Conservation (phyloP, 2,797 vertebrate genomes). For the Tangara arthus region DNA sequence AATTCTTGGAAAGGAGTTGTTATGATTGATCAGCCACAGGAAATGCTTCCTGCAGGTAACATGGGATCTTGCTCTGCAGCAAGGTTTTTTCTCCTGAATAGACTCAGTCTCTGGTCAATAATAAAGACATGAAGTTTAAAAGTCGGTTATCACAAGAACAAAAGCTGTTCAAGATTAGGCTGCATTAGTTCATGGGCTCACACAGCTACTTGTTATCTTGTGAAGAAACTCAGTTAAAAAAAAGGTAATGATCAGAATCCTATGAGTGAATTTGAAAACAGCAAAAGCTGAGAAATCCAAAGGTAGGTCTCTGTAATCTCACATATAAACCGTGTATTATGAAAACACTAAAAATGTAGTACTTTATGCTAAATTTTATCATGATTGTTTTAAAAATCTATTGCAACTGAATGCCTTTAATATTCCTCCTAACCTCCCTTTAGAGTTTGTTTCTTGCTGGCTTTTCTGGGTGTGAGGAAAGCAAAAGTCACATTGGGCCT, state of each 20-base stretch:
- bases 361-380: neutral
- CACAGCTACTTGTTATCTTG: neutral
- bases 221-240: neutral
- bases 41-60: neutral
- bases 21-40: neutral
- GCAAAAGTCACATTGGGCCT: neutral
- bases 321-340: neutral
- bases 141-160: neutral
- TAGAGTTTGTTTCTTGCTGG: neutral
- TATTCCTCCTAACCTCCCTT: neutral
- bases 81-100: neutral
- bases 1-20: neutral
- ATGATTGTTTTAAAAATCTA: neutral
- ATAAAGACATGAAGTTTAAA: neutral
- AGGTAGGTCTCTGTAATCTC: neutral
- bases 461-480: neutral
- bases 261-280: neutral
- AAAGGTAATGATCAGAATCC: neutral
- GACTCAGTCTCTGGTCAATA: neutral
- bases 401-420: neutral
- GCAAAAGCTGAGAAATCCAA: neutral
- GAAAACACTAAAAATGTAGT: neutral
- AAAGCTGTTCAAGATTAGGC: neutral
- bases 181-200: neutral
- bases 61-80: neutral